Evolutionary conservation across 1,140 invertebrate genomes (phyloP).

Genomic region (Papilio polytes): DNA sequence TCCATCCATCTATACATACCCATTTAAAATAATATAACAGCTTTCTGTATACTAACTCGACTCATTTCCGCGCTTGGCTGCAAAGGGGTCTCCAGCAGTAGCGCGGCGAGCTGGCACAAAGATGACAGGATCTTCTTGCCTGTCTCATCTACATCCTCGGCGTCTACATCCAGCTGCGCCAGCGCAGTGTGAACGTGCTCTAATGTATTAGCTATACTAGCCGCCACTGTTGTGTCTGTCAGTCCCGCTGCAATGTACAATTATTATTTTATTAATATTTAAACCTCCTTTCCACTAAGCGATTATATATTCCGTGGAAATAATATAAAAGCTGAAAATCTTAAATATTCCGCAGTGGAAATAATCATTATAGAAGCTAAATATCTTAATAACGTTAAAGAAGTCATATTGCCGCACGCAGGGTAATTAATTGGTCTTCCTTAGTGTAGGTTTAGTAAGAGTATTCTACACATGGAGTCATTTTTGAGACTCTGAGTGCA

Average conservation of each 20-base stretch:
- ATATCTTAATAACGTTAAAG: too few species aligned
- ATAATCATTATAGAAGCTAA: too few species aligned
- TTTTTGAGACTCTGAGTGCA: neutral
- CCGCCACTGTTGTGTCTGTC: conserved; percentile 47
- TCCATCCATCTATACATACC: too few species aligned
- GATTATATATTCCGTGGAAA: too few species aligned
- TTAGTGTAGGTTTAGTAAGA: too few species aligned
- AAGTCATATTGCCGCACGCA: too few species aligned
- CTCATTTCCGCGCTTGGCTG: conserved; percentile 48
- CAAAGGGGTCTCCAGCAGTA: conserved; percentile 54
- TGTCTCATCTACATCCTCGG: conserved; percentile 48
- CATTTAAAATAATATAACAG: too few species aligned
- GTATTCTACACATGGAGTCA: too few species aligned
- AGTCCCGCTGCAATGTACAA: conserved; percentile 47
- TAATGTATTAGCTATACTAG: conserved; percentile 56
- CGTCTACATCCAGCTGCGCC: conserved; percentile 52
- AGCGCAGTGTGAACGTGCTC: conserved; percentile 50
- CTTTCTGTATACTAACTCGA: conserved; percentile 46
- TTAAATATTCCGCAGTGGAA: too few species aligned
- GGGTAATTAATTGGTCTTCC: too few species aligned
- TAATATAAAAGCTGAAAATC: too few species aligned
- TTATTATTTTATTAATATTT: too few species aligned
- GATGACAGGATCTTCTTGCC: conserved; percentile 52
- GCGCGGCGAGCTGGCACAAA: conserved; percentile 49
- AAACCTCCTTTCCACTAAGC: neutral